Base-by-base conservation (phyloP, 2,888 invertebrate genomes). In the Leptinotarsa tumamoca region DNA sequence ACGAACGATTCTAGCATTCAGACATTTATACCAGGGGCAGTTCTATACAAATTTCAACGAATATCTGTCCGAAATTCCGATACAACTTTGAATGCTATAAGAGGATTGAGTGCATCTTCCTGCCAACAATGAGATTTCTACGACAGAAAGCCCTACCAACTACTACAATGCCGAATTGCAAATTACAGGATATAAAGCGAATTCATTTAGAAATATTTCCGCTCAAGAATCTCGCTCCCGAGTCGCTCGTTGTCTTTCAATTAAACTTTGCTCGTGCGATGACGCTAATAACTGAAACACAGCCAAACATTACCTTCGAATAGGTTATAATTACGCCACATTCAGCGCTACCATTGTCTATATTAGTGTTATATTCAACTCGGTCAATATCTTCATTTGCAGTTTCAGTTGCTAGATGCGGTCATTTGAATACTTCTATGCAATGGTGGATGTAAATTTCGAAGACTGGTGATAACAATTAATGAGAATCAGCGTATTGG, bases 201-300 rank as follows among this genome's bases (percentile, higher is more conserved):
- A 70, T 70, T 70, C 50, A 70, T 56, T 69, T 21, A 56, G 56
- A 69, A 33, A 69, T 56, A 56, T 58, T 23, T 4, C 58, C 13
- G 4, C 58, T 58, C 76, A 74, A 72, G 68, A 76, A 74, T 78
- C 66, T 71, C 17, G 14, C 69, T 72, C 66, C 63, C 68, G 21
- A 67, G 51, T 69, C 69, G 52, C 71, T 72, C 71, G 50, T 52
- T 71, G 61, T 75, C 76, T 77, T 75, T 77, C 77, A 79, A 79
- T 79, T 79, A 77, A 79, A 79, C 70, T 79, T 76, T 69, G 68
- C 72, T 72, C 73, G 61, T 76, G 71, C 74, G 27, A 74, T 72
- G 71, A 68, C 67, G 77, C 77, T 79, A 79, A 79, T 79, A 77
- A 74, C 72, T 73, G 68, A 68, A 66, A 58, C 68, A 68, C 67